A percentile compares a stretch with the other conserved stretches of the same genome.
Evolutionary conservation across 2,797 vertebrate genomes (phyloP).

Genomic region (Enteromius mattozi): DNA sequence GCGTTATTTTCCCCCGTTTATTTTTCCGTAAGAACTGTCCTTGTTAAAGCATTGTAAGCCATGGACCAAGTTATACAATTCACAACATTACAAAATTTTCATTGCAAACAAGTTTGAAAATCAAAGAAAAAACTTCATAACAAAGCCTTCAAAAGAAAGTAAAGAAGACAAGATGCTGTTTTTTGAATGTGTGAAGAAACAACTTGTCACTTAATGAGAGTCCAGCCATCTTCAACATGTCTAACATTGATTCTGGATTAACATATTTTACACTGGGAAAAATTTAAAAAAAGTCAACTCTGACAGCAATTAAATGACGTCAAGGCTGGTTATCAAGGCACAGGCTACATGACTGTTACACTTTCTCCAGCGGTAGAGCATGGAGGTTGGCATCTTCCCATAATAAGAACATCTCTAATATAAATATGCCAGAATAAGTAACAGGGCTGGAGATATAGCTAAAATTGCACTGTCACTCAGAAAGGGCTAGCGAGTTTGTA

Average conservation of each 20-base stretch:
- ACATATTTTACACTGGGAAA: background rate
- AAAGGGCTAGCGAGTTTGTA: background rate
- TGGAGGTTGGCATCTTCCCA: background rate
- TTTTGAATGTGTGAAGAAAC: background rate
- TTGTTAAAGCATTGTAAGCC: background rate
- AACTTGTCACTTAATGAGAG: background rate
- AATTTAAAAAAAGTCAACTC: background rate
- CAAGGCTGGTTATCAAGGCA: background rate
- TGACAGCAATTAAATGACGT: background rate
- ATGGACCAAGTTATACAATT: background rate
- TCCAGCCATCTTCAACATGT: background rate
- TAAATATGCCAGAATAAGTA: background rate
- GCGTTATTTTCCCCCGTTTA: background rate
- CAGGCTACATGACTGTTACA: background rate
- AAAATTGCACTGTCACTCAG: background rate
- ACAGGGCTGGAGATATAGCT: background rate
- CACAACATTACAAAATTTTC: background rate
- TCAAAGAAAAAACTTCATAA: background rate
- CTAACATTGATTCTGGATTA: background rate
- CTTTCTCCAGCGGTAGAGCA: background rate
- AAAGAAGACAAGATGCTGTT: background rate
- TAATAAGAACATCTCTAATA: background rate
- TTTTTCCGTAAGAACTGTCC: background rate
- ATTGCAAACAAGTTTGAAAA: background rate
- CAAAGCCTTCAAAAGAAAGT: background rate